A percentile compares a stretch with the other conserved stretches of the same genome.
phyloP scores from a whole-genome alignment of 2,888 invertebrate genomes.

The Cephonodes hylas region DNA sequence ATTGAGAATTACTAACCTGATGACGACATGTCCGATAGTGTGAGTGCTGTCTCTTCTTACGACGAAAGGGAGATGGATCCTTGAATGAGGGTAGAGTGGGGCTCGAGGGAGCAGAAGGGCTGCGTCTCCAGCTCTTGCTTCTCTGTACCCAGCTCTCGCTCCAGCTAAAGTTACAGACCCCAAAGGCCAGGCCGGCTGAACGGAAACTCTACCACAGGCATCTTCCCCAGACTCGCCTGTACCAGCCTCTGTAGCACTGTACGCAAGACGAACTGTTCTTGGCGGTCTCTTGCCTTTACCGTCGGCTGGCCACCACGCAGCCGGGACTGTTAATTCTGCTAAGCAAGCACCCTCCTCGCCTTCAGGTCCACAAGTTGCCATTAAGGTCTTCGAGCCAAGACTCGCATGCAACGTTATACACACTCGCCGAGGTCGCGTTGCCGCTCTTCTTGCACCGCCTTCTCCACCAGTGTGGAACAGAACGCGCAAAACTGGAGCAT shows the following conservation, averaged over 20 bases:
- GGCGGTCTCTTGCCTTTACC: conserved; percentile 85
- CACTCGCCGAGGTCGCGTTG: conserved; percentile 86
- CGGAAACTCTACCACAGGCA: conserved; percentile 86
- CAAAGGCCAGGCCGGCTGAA: conserved; percentile 84
- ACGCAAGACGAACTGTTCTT: conserved; percentile 89
- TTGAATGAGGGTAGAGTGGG: conserved; percentile 93
- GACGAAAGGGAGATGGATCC: conserved; percentile 94
- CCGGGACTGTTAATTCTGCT: conserved; percentile 92
- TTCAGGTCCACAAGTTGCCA: conserved; percentile 96
- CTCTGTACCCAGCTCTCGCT: conserved; percentile 90
- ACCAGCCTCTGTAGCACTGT: conserved; percentile 93
- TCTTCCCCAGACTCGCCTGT: conserved; percentile 83
- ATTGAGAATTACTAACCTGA: conserved; percentile 83
- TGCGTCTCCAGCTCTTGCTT: conserved; percentile 90
- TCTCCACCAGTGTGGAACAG: conserved; percentile 95
- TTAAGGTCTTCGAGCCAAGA: conserved; percentile 82
- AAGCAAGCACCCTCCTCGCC: conserved; percentile 96
- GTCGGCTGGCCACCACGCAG: conserved; percentile 93
- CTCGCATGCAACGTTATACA: conserved; percentile 91
- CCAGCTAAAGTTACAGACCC: conserved; percentile 87
- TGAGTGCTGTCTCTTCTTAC: conserved; percentile 86
- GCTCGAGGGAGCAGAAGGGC: conserved; percentile 93
- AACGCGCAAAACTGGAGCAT: conserved; percentile 94
- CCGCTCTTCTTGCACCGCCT: conserved; percentile 88
- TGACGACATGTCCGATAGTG: conserved; percentile 89